Evolutionary conservation across 2,797 vertebrate genomes (phyloP).

Genomic region (Muraenolepis orangiensis): DNA sequence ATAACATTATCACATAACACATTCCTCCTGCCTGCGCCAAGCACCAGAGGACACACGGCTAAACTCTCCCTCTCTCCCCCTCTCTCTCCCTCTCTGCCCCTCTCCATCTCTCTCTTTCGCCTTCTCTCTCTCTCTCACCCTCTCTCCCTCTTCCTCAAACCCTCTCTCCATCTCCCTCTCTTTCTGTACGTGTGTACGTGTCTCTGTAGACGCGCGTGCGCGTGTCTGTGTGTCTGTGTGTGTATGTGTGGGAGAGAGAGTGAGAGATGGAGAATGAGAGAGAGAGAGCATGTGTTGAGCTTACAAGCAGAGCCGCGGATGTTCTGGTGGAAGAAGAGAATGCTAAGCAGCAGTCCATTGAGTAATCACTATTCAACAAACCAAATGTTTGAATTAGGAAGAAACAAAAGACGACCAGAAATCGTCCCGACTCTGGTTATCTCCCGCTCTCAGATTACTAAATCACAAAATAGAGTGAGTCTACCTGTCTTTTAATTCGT

Average conservation of each 20-base stretch:
- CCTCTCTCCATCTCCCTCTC: background rate
- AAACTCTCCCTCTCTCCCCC: background rate
- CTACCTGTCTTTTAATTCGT: background rate
- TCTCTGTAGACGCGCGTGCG: background rate
- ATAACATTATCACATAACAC: slow-evolving; percentile 67
- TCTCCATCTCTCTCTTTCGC: background rate
- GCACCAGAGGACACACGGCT: slow-evolving; percentile 36
- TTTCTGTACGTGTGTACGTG: background rate
- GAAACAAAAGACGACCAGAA: background rate
- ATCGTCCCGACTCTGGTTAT: background rate
- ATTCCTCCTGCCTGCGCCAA: slow-evolving; percentile 54
- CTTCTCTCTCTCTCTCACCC: background rate
- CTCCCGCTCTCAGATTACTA: background rate
- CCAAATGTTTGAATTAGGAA: slow-evolving; percentile 61
- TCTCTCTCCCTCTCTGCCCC: background rate
- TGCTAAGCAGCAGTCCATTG: slow-evolving; percentile 69
- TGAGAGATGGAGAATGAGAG: background rate
- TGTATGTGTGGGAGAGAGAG: slow-evolving; percentile 2
- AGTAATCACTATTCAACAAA: slow-evolving; percentile 73
- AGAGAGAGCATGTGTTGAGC: slow-evolving; percentile 12
- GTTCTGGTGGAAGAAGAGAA: slow-evolving; percentile 58
- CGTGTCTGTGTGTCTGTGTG: background rate
- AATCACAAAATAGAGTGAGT: background rate
- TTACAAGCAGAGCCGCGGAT: slow-evolving; percentile 13
- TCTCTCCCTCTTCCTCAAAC: background rate